These are phyloP conservation scores for Rhogogaster chlorosoma DNA, from an alignment of 2,888 invertebrate species.

Conservation along the genomic window DNA sequence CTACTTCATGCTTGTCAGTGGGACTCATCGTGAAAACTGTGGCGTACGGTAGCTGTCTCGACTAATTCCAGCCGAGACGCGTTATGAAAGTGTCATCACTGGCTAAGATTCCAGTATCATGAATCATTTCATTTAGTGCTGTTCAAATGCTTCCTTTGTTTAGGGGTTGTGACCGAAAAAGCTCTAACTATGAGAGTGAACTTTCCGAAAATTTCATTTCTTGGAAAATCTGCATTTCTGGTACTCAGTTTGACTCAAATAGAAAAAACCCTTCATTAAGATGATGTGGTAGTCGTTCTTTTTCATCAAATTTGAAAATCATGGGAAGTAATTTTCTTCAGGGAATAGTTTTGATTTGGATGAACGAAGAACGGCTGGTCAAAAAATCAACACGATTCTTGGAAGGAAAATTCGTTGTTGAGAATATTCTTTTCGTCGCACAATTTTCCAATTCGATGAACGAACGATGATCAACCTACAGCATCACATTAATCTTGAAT, in stretches of 20 bases:
- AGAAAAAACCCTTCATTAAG: background rate
- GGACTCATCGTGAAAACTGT: background rate
- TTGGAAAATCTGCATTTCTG: background rate
- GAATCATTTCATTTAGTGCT: background rate
- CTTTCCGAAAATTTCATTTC: background rate
- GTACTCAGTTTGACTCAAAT: background rate
- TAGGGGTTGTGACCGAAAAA: background rate
- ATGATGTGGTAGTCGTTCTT: no score
- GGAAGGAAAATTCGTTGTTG: no score
- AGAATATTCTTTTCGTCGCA: no score
- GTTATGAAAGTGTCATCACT: background rate
- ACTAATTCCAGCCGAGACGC: background rate
- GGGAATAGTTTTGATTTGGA: no score
- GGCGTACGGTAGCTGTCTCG: background rate
- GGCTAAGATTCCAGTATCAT: background rate
- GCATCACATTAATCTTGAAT: background rate
- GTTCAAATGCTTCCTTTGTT: background rate
- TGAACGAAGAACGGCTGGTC: no score
- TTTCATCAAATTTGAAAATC: no score
- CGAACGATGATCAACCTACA: no score
- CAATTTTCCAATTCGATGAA: no score
- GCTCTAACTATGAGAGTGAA: background rate
- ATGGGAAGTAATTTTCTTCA: no score
- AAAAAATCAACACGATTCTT: no score
- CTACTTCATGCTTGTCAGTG: background rate